phyloP scores from a whole-genome alignment of 2,797 vertebrate genomes.

The Neostethus bicornis region DNA sequence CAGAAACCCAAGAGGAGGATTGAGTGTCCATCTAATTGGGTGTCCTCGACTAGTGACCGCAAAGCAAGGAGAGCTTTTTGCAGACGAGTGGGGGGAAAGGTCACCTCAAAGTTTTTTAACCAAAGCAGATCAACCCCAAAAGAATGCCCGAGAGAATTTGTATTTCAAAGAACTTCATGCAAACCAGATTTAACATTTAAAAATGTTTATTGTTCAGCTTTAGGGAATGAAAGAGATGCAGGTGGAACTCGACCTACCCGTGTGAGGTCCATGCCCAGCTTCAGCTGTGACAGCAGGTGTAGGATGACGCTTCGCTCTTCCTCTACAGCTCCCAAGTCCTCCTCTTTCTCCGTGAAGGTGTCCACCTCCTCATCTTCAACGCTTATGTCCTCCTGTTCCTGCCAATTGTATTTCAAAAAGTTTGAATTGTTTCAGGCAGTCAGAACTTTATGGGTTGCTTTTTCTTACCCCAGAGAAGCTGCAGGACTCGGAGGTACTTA shows the following conservation, averaged over 20 bases:
- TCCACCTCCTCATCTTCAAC: constrained; percentile 91
- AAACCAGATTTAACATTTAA: not conserved
- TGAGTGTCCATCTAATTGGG: constrained; percentile 23
- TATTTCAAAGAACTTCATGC: too few relatives aligned
- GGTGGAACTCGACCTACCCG: constrained; percentile 81
- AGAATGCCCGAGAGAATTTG: too few relatives aligned
- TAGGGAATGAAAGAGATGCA: not conserved
- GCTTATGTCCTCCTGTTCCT: constrained; percentile 93
- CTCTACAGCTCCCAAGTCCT: constrained; percentile 92
- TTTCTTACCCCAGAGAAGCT: constrained; percentile 87
- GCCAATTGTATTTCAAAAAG: too few relatives aligned
- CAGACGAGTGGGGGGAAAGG: not conserved
- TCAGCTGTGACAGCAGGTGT: constrained; percentile 97
- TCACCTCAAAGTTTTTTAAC: not conserved
- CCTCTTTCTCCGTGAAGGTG: constrained; percentile 85
- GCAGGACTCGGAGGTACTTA: constrained; percentile 81
- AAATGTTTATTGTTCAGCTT: too few relatives aligned
- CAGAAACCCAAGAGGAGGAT: constrained; percentile 64
- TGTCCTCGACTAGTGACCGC: constrained; percentile 31
- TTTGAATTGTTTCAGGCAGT: too few relatives aligned
- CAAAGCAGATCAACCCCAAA: too few relatives aligned
- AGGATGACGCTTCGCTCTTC: constrained; percentile 97
- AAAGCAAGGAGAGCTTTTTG: constrained; percentile 21
- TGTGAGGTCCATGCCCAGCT: constrained; percentile 98
- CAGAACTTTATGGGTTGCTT: too few relatives aligned